phyloP scores from a whole-genome alignment of 2,113 vertebrate genomes.

The Campylomormyrus tamandua region DNA sequence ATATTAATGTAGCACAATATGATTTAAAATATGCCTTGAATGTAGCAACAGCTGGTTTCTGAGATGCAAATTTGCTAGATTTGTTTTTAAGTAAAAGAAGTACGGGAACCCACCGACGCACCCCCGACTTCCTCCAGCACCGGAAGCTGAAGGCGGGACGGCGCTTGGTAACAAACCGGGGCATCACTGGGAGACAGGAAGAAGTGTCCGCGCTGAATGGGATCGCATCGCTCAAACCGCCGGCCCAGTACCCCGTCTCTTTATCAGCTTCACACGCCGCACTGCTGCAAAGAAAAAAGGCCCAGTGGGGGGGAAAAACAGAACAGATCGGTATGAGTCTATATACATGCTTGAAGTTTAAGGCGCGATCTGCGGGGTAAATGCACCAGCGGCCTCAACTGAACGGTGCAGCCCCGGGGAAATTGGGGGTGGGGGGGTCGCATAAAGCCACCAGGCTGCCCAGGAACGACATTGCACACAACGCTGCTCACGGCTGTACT shows the following conservation, averaged over 20 bases:
- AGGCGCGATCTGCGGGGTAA: neutral
- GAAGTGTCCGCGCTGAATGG: conserved; percentile 16
- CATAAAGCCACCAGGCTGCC: neutral
- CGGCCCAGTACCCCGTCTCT: neutral
- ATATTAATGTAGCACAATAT: neutral
- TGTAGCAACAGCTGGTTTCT: neutral
- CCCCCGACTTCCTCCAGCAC: neutral
- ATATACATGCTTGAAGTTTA: neutral
- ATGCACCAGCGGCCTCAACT: neutral
- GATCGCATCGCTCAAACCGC: neutral
- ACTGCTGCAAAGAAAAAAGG: neutral
- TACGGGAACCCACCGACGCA: neutral
- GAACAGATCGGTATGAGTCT: conserved; percentile 10
- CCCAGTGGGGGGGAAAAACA: neutral
- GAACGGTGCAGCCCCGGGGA: neutral
- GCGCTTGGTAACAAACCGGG: conserved; percentile 25
- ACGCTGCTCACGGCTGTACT: neutral
- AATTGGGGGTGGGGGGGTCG: neutral
- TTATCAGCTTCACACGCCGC: neutral
- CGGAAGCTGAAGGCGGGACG: conserved; percentile 20
- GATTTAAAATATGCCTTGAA: neutral
- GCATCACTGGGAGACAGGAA: conserved; percentile 31
- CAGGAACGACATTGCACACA: neutral
- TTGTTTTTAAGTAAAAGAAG: neutral
- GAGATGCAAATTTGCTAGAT: neutral